Base-by-base conservation (phyloP, 30 jellyfish, hydroid and myxozoan species). In the Turritopsis rubra region DNA sequence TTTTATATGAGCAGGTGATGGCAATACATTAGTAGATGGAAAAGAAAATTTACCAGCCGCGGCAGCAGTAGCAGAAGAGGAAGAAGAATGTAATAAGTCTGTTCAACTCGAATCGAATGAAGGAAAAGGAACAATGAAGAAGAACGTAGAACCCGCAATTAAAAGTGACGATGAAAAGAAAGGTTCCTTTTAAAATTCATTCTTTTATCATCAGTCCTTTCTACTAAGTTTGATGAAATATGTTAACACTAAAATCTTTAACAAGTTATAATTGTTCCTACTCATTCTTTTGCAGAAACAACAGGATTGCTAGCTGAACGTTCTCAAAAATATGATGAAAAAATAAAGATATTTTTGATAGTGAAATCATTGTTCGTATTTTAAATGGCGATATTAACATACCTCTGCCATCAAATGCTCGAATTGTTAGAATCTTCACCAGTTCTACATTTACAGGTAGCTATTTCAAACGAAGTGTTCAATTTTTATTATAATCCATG, bases 391-490 rank as follows among this genome's bases (percentile, higher is more conserved):
- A 81, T 27, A 30, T 85, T 41, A 89, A 81, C 72, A 85, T 85
- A 27, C 89, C 79, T 28, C 82, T 89, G 17, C 97, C 97, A 52
- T 85, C 97, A 24, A 94, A 89, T 75, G 94, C 75, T 18, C 82
- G 73, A 52, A 54, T 89, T 17, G 95, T 89, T 71, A 68, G 97
- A 66, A 89, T 89, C 4, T 89, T 85, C 65, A 89, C 95, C 52
- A 89, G 97, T 84, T 85, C 97, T 1, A 89, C 94, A 4, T 89
- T 85, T 83, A 89, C 94, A 52, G 97, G 97, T 89, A 84, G 26
- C 83, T 54, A 21, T 27, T 18, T 18, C n/a, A 16, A 72, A 17
- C n/a, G n/a, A n/a, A n/a, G n/a, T n/a, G n/a, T n/a, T n/a, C n/a
- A n/a, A n/a, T n/a, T 54, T 18, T 54, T 18, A 54, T 54, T 54